Conservation (phyloP, 2,797 vertebrate genomes). For the Halcyon leucocephala region DNA sequence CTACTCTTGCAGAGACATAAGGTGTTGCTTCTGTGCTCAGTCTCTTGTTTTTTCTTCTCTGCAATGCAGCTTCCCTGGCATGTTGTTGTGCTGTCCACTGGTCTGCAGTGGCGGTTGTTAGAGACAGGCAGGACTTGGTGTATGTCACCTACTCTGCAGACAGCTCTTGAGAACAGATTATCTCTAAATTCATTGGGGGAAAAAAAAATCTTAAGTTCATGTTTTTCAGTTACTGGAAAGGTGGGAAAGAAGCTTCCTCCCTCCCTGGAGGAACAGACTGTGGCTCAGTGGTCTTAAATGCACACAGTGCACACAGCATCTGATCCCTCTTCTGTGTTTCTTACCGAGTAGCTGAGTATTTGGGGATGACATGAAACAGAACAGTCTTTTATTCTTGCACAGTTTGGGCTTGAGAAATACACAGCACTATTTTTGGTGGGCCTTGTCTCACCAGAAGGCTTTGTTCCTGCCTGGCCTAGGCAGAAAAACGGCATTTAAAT, state of each 20-base stretch:
- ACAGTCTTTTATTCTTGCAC: neutral
- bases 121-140: neutral
- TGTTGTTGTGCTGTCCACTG: neutral
- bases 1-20: neutral
- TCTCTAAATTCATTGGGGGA: neutral
- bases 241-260: neutral
- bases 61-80: neutral
- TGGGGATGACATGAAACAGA: neutral
- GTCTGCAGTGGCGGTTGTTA: neutral
- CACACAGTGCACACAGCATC: no score
- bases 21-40: neutral
- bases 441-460: neutral
- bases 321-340: neutral
- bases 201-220: neutral
- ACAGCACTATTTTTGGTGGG: neutral
- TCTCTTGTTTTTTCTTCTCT: neutral
- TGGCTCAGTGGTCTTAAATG: neutral
- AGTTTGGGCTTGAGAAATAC: neutral
- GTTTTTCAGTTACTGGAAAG: neutral
- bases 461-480: neutral
- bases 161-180: neutral
- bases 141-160: neutral
- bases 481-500: neutral
- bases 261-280: neutral
- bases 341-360: neutral